Percentiles rank a stretch among this genome's conserved stretches.
These are phyloP conservation scores for Nomada ferruginata DNA, from an alignment of 2,888 invertebrate genomes.

Conservation along the genomic window DNA sequence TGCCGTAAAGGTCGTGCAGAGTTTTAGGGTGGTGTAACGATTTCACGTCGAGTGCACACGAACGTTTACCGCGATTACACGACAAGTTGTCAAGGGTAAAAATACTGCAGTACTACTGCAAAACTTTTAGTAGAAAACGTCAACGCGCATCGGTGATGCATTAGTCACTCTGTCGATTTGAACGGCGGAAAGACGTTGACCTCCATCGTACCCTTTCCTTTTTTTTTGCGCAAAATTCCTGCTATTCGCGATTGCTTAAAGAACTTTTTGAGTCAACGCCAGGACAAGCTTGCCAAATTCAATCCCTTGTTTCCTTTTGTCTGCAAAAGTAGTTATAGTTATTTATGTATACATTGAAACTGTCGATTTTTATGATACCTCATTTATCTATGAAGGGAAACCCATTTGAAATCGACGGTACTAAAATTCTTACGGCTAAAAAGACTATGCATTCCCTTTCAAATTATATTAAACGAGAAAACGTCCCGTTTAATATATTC, in stretches of 20 bases:
- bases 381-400: too few species aligned
- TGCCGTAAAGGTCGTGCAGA: conserved; percentile 47
- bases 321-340: background rate
- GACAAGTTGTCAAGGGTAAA: conserved; percentile 71
- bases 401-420: too few species aligned
- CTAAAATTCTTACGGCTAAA: too few species aligned
- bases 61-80: conserved; percentile 62
- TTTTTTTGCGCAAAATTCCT: background rate
- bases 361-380: background rate
- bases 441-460: too few species aligned
- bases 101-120: conserved; percentile 69
- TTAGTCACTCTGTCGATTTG: conserved; percentile 30
- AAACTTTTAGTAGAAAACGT: conserved; percentile 50
- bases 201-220: conserved; percentile 1
- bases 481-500: background rate
- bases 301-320: background rate
- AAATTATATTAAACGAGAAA: too few species aligned
- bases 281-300: background rate
- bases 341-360: background rate
- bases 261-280: background rate
- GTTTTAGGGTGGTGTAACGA: conserved; percentile 53
- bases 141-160: conserved; percentile 38
- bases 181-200: conserved; percentile 41
- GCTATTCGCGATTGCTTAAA: background rate
- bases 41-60: conserved; percentile 58